Evolutionary conservation across 1,140 invertebrate species (phyloP).

Genomic region (Dendroctonus ponderosae): DNA sequence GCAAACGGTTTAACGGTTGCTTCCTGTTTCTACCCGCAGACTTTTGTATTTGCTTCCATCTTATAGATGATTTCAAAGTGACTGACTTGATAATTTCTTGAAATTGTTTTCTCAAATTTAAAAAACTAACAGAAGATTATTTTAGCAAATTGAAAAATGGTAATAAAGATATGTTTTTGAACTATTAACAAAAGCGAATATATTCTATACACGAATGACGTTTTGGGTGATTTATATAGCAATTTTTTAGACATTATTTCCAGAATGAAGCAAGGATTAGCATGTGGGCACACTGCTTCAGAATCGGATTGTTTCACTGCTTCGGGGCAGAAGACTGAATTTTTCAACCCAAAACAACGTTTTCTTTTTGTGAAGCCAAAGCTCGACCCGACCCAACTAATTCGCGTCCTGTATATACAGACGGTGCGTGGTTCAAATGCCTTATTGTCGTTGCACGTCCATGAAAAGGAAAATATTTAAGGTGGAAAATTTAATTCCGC

Average conservation of each 20-base stretch:
- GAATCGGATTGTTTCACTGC: background rate
- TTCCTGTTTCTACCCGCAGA: too few species aligned
- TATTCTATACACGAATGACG: too few species aligned
- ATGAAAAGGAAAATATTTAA: constrained; percentile 17
- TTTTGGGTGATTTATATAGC: constrained; percentile 12
- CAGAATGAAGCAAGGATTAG: constrained; percentile 33
- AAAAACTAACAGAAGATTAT: constrained; percentile 20
- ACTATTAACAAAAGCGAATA: constrained; percentile 34
- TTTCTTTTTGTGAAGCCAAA: background rate
- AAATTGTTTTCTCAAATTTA: too few species aligned
- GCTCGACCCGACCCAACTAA: constrained; percentile 4
- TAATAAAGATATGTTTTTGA: constrained; percentile 34
- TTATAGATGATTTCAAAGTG: too few species aligned
- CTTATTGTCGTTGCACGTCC: constrained; percentile 13
- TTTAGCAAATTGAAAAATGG: constrained; percentile 13
- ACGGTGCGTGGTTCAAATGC: constrained; percentile 9
- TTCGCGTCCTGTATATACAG: background rate
- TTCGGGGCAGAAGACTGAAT: constrained; percentile 8
- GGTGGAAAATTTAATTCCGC: constrained; percentile 16
- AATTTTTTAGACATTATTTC: constrained; percentile 34
- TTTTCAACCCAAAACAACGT: too few species aligned
- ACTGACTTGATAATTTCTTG: too few species aligned
- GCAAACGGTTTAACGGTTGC: too few species aligned
- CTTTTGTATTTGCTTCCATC: too few species aligned
- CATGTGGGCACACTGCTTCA: constrained; percentile 36